Conservation (phyloP, 2,888 invertebrate genomes). For the Drosophila kokeensis region DNA sequence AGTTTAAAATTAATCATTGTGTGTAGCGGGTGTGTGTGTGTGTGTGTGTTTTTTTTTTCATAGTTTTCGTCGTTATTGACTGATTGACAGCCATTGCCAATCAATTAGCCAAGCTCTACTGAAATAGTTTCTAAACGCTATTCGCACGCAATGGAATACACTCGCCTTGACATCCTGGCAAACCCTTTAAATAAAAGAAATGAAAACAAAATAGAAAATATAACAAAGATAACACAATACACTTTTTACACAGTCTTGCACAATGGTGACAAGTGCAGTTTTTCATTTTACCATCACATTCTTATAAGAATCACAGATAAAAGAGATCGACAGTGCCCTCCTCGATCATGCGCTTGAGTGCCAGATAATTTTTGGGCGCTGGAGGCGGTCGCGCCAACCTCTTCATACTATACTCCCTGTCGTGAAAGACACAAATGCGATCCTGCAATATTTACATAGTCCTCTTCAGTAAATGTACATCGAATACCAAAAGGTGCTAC, state of each 20-base stretch:
- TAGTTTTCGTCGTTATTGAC: conserved; percentile 29
- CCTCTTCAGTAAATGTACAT: conserved; percentile 22
- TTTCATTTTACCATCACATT: conserved; percentile 13
- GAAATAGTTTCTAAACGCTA: conserved; percentile 85
- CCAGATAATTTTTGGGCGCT: conserved; percentile 81
- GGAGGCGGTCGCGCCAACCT: conserved; percentile 82
- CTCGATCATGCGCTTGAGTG: conserved; percentile 83
- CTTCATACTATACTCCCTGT: conserved; percentile 80
- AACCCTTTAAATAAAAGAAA: conserved; percentile 84
- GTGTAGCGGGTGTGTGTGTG: conserved; percentile 21
- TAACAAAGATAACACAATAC: conserved; percentile 19
- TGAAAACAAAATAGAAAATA: conserved; percentile 25
- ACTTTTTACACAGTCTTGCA: conserved; percentile 32
- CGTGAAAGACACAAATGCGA: conserved; percentile 81
- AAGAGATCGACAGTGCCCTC: conserved; percentile 79
- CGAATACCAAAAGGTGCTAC: conserved; percentile 19
- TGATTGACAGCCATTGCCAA: conserved; percentile 36
- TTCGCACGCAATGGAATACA: conserved; percentile 88
- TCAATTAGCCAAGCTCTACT: conserved; percentile 47
- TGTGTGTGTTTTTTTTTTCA: conserved; percentile 16
- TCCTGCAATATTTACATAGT: conserved; percentile 77
- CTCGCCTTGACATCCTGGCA: conserved; percentile 87
- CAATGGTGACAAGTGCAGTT: conserved; percentile 40
- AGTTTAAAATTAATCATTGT: conserved; percentile 16
- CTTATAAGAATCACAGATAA: conserved; percentile 71